phyloP scores from a whole-genome alignment of 2,113 vertebrate species.

The Pandion haliaetus region DNA sequence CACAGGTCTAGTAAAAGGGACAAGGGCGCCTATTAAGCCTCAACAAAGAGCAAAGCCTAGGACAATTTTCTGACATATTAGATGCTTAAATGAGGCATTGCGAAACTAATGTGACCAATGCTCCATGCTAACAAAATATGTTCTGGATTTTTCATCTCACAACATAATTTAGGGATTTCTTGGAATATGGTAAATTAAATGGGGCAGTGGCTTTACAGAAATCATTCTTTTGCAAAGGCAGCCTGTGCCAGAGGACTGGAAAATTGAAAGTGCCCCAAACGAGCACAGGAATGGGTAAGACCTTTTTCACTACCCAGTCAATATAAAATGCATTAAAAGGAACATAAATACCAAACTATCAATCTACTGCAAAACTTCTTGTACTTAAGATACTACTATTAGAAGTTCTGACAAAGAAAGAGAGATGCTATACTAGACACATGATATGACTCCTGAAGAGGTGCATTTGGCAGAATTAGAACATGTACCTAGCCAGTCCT shows the following conservation, averaged over 20 bases:
- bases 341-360: not conserved
- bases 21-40: not conserved
- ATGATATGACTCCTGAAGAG: not conserved
- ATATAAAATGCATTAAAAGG: not conserved
- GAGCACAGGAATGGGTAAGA: not conserved
- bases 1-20: not conserved
- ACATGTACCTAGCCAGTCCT: not conserved
- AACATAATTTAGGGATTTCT: slow-evolving; percentile 1
- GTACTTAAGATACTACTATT: not conserved
- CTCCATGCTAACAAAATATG: not conserved
- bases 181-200: not conserved
- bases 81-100: not conserved
- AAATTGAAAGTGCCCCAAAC: not conserved
- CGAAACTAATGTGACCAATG: not conserved
- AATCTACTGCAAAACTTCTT: not conserved
- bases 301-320: not conserved
- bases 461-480: not conserved
- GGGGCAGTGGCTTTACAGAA: not conserved
- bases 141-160: not conserved
- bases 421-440: rapidly evolving
- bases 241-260: not conserved
- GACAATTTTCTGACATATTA: slow-evolving; percentile 28
- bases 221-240: not conserved
- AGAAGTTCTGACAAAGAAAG: not conserved
- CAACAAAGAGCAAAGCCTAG: not conserved